These are phyloP conservation scores for Prunella fulvescens DNA, from an alignment of 2,113 vertebrate genomes.

Conservation along the genomic window DNA sequence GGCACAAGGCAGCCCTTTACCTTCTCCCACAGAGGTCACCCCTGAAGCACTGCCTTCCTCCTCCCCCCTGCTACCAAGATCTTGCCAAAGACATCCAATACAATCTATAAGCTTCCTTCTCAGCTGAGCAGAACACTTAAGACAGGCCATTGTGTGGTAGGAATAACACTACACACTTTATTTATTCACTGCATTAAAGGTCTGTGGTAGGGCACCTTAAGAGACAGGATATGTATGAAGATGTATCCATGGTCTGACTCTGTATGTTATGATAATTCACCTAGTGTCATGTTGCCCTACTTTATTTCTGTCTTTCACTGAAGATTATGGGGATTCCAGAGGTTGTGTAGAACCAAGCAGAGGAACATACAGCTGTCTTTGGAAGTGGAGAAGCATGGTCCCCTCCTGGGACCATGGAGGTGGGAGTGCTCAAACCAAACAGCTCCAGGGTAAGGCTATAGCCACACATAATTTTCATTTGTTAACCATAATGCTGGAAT, in stretches of 20 bases:
- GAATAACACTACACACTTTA: neutral
- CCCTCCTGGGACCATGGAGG: neutral
- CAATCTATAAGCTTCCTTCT: neutral
- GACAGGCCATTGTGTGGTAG: neutral
- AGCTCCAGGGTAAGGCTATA: slow-evolving; percentile 1
- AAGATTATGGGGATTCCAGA: neutral
- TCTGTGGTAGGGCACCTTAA: neutral
- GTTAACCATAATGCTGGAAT: slow-evolving; percentile 3
- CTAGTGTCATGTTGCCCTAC: neutral
- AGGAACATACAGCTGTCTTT: neutral
- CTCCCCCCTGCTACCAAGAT: neutral
- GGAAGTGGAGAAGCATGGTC: neutral
- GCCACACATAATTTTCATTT: slow-evolving; percentile 41
- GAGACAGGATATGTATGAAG: neutral
- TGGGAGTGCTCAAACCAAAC: slow-evolving; percentile 1
- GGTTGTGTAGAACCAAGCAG: neutral
- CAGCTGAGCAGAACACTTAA: neutral
- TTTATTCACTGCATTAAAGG: neutral
- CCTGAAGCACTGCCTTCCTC: neutral
- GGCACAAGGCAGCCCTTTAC: neutral
- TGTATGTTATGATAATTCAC: neutral
- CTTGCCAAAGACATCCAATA: neutral
- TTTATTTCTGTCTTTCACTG: neutral
- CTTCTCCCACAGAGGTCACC: neutral
- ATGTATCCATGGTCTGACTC: neutral